Percentiles rank a stretch among this genome's conserved stretches.
Evolutionary conservation across 2,888 invertebrate genomes (phyloP).

Genomic region (Adelphocoris suturalis): DNA sequence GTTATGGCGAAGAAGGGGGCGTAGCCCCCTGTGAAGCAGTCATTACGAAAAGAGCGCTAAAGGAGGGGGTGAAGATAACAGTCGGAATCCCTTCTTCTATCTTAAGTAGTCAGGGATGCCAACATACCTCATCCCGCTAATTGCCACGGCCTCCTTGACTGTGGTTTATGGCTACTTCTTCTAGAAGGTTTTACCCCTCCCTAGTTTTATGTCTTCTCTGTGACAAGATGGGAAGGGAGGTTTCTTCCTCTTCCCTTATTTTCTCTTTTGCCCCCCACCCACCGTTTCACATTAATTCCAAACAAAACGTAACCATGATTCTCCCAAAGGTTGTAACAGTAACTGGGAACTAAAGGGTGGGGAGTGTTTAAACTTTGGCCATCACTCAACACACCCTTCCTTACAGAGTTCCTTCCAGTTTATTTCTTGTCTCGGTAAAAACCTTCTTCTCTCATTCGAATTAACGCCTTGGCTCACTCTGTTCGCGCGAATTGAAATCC

Average conservation of each 20-base stretch:
- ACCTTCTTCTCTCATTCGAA: slow-evolving; percentile 56
- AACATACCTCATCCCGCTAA: slow-evolving; percentile 71
- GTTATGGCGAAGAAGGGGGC: slow-evolving; percentile 38
- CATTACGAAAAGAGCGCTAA: slow-evolving; percentile 63
- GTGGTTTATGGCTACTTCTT: slow-evolving; percentile 71
- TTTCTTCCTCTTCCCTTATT: not conserved
- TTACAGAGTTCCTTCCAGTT: slow-evolving; percentile 49
- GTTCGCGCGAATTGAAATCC: not conserved
- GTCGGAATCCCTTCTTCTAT: slow-evolving; percentile 68
- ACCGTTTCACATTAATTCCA: slow-evolving; percentile 69
- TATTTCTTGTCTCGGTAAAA: slow-evolving; percentile 54
- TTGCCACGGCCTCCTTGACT: slow-evolving; percentile 69
- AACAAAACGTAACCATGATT: slow-evolving; percentile 71
- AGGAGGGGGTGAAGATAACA: slow-evolving; percentile 63
- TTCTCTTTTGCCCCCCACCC: not conserved
- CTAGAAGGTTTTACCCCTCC: slow-evolving; percentile 63
- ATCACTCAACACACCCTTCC: slow-evolving; percentile 61
- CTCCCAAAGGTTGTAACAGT: slow-evolving; percentile 57
- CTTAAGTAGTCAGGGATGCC: slow-evolving; percentile 68
- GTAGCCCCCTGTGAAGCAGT: slow-evolving; percentile 41
- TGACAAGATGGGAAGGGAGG: not conserved
- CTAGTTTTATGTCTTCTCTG: not conserved
- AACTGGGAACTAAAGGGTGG: slow-evolving; percentile 23
- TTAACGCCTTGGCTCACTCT: slow-evolving; percentile 33
- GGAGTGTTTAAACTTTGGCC: slow-evolving; percentile 67